These are phyloP conservation scores for Formicarius rufipectus DNA, from an alignment of 2,113 vertebrate species.

Conservation along the genomic window DNA sequence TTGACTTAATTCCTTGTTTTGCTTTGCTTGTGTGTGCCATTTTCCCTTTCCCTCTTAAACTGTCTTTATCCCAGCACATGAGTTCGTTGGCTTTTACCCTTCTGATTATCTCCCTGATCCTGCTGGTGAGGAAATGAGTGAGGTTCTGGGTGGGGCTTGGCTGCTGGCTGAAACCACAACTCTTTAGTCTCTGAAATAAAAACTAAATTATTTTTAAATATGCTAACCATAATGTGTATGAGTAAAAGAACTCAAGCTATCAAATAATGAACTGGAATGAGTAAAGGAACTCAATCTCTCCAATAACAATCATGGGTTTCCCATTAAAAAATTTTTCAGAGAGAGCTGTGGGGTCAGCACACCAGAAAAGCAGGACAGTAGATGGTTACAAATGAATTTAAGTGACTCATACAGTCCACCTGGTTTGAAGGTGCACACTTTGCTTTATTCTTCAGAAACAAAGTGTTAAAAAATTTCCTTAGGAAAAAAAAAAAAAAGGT, in stretches of 20 bases:
- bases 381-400: neutral
- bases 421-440: neutral
- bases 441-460: neutral
- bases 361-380: neutral
- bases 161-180: neutral
- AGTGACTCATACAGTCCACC: neutral
- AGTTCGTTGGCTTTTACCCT: neutral
- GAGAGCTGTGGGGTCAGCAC: neutral
- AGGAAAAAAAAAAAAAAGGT: too few relatives aligned
- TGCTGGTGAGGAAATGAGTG: neutral
- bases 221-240: neutral
- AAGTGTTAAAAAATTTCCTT: neutral
- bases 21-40: neutral
- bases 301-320: too few relatives aligned
- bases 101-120: neutral
- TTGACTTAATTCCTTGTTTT: neutral
- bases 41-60: neutral
- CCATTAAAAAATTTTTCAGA: neutral
- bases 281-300: neutral
- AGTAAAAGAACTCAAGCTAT: neutral
- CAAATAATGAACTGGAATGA: neutral
- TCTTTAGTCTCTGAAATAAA: neutral
- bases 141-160: neutral
- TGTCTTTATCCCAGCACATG: neutral
- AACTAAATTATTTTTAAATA: neutral